These are phyloP conservation scores for Tauraco erythrolophus DNA, from an alignment of 2,113 vertebrate species.

Conservation along the genomic window DNA sequence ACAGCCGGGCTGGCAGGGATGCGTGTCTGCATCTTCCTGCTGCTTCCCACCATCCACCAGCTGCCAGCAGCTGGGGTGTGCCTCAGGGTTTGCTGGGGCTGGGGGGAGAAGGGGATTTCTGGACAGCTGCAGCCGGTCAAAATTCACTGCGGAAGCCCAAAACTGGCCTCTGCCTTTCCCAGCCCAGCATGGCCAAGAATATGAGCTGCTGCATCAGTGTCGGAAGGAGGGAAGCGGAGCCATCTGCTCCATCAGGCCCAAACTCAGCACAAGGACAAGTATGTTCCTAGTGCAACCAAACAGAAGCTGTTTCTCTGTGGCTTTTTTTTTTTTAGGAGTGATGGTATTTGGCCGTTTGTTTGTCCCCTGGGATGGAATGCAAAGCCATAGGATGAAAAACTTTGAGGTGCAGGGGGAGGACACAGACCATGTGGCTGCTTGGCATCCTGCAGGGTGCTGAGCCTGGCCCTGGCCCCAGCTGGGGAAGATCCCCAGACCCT, in stretches of 20 bases:
- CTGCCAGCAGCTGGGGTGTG: neutral
- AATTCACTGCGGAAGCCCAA: neutral
- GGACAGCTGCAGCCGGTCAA: neutral
- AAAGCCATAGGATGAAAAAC: neutral
- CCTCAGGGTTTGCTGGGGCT: neutral
- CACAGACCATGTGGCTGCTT: fast-evolving
- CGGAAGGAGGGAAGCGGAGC: fast-evolving
- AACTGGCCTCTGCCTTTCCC: neutral
- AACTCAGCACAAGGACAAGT: fast-evolving
- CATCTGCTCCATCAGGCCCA: neutral
- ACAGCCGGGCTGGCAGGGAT: fast-evolving
- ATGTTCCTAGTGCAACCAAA: fast-evolving
- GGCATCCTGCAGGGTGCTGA: neutral
- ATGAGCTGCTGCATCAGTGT: neutral
- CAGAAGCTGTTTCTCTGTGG: neutral
- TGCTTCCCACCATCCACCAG: neutral
- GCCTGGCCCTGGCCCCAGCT: too few species aligned
- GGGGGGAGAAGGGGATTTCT: neutral
- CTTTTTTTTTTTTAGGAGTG: neutral
- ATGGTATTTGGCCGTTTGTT: fast-evolving
- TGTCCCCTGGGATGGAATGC: too few species aligned
- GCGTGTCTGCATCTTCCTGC: neutral
- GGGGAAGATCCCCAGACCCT: neutral
- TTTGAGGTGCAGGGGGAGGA: too few species aligned
- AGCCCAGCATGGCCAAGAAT: neutral